These are phyloP conservation scores for Drosophila robusta DNA, from an alignment of 2,888 invertebrate genomes.

Conservation along the genomic window DNA sequence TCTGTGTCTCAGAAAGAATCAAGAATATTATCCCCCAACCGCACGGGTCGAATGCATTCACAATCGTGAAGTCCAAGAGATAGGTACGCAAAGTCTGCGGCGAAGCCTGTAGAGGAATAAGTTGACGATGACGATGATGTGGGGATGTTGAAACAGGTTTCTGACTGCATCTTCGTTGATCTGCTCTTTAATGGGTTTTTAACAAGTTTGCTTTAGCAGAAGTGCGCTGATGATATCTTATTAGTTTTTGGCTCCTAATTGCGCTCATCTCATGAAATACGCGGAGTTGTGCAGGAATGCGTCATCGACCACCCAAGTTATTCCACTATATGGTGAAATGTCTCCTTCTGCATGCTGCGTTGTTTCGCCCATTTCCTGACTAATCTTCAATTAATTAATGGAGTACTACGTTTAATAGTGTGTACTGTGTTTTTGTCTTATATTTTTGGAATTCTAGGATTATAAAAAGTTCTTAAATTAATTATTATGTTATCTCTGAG, in stretches of 20 bases:
- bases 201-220: slow-evolving; percentile 46
- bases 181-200: slow-evolving; percentile 47
- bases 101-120: slow-evolving; percentile 7
- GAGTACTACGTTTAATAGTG: too few species aligned
- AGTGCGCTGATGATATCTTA: slow-evolving; percentile 53
- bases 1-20: background rate
- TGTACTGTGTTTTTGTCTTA: too few species aligned
- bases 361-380: background rate
- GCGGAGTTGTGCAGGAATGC: slow-evolving; percentile 23
- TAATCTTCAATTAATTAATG: background rate
- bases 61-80: slow-evolving; percentile 4
- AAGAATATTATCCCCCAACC: background rate
- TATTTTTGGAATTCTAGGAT: too few species aligned
- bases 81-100: background rate
- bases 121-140: slow-evolving; percentile 14
- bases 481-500: too few species aligned
- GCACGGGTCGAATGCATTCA: slow-evolving; percentile 2
- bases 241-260: slow-evolving; percentile 57
- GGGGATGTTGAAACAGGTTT: slow-evolving; percentile 41
- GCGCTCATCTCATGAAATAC: slow-evolving; percentile 33
- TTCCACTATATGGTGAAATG: slow-evolving; percentile 1
- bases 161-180: slow-evolving; percentile 2
- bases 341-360: background rate
- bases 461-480: too few species aligned
- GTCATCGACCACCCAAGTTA: slow-evolving; percentile 44